phyloP scores from a whole-genome alignment of 1,140 invertebrate genomes.

The Antheraea pernyi region DNA sequence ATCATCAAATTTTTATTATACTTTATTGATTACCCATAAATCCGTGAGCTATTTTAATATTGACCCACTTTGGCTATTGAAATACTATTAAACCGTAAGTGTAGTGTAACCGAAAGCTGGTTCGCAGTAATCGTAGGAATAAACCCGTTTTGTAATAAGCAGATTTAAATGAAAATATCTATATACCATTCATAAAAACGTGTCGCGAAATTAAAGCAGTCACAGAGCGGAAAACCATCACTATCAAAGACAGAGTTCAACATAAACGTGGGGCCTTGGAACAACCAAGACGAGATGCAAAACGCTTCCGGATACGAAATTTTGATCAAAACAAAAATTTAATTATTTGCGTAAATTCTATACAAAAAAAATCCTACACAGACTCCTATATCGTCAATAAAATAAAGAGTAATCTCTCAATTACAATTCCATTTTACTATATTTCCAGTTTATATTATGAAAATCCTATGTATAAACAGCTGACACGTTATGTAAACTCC shows the following conservation, averaged over 20 bases:
- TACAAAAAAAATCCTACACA: neutral
- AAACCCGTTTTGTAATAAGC: neutral
- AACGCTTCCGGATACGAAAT: constrained; percentile 12
- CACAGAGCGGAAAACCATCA: constrained; percentile 10
- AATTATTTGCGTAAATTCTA: neutral
- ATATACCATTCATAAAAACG: neutral
- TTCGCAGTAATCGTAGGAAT: too few species aligned
- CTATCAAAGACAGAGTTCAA: constrained; percentile 1
- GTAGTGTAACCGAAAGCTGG: too few species aligned
- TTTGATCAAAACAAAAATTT: neutral
- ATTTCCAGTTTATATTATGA: constrained; percentile 51
- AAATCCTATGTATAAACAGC: constrained; percentile 62
- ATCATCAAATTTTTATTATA: too few species aligned
- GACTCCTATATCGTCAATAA: neutral
- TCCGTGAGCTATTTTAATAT: too few species aligned
- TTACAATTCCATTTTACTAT: constrained; percentile 16
- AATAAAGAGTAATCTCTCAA: neutral
- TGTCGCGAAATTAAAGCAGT: neutral
- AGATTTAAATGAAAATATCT: neutral
- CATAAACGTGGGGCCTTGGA: constrained; percentile 22
- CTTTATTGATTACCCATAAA: too few species aligned
- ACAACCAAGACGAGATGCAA: constrained; percentile 4
- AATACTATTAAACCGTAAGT: too few species aligned
- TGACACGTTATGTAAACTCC: constrained; percentile 77
- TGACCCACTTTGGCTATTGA: too few species aligned